These are phyloP conservation scores for Hestina assimilis DNA, from an alignment of 1,140 invertebrate genomes.

Conservation along the genomic window DNA sequence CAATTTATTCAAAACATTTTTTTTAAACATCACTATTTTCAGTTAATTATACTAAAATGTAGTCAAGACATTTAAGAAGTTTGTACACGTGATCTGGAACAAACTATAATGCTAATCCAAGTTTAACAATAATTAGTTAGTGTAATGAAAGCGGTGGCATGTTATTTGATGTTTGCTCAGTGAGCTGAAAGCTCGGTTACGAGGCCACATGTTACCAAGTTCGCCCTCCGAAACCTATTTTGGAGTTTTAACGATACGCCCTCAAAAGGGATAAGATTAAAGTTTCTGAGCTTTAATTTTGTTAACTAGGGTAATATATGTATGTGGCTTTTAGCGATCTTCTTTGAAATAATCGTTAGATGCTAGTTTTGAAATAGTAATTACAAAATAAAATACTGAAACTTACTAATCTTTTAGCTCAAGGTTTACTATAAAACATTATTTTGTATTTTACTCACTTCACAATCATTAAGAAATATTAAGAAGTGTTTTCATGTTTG, in stretches of 20 bases:
- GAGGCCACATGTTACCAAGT: constrained; percentile 11
- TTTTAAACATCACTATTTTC: no score
- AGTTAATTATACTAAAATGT: no score
- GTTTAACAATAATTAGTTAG: constrained; percentile 24
- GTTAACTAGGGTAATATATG: constrained; percentile 10
- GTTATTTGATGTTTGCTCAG: constrained; percentile 24
- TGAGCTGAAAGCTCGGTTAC: constrained; percentile 1
- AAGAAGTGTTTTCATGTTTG: no score
- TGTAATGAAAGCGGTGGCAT: constrained; percentile 14
- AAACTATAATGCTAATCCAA: constrained; percentile 12
- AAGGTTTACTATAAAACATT: no score
- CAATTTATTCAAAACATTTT: no score
- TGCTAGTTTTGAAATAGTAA: not conserved
- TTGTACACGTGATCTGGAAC: not conserved
- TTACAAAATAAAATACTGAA: not conserved
- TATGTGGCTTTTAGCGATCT: not conserved
- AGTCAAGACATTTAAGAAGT: no score
- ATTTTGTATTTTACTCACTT: no score
- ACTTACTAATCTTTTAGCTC: no score
- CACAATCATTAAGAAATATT: no score
- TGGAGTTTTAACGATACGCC: constrained; percentile 17
- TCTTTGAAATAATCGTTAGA: not conserved
- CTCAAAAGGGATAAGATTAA: constrained; percentile 15
- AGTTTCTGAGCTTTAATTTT: constrained; percentile 9
- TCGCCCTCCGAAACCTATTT: constrained; percentile 4